A percentile compares a stretch with the other conserved stretches of the same genome.
Evolutionary conservation across 2,797 vertebrate genomes (phyloP).

Genomic region (Anguilla obscura): DNA sequence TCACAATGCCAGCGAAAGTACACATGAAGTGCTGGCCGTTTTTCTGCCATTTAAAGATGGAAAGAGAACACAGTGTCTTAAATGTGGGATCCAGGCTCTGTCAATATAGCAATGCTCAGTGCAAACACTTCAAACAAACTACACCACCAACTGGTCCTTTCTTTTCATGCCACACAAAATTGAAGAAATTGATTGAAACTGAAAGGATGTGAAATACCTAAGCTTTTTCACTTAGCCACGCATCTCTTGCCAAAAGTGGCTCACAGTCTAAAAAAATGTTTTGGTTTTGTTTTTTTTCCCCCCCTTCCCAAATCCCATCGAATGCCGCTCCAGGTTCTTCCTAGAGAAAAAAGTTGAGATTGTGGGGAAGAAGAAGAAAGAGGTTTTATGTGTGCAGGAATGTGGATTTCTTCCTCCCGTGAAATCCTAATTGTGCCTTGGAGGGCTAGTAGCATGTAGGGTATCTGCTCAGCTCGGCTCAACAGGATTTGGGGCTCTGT

Average conservation of each 20-base stretch:
- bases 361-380: slow-evolving; percentile 72
- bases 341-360: slow-evolving; percentile 76
- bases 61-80: slow-evolving; percentile 47
- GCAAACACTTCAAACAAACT: slow-evolving; percentile 69
- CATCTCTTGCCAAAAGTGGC: slow-evolving; percentile 69
- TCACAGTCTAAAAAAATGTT: slow-evolving; percentile 57
- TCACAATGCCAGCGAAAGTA: not conserved
- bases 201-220: slow-evolving; percentile 61
- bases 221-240: slow-evolving; percentile 56
- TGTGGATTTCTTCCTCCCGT: slow-evolving; percentile 81
- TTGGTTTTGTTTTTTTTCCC: slow-evolving; percentile 67
- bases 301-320: slow-evolving; percentile 71
- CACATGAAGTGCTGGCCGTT: slow-evolving; percentile 29
- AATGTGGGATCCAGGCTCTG: slow-evolving; percentile 32
- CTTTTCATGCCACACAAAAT: slow-evolving; percentile 67
- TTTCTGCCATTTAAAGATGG: slow-evolving; percentile 39
- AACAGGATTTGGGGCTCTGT: slow-evolving; percentile 82
- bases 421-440: slow-evolving; percentile 87
- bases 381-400: slow-evolving; percentile 80
- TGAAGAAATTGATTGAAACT: slow-evolving; percentile 73
- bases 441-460: slow-evolving; percentile 75
- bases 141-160: slow-evolving; percentile 57
- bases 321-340: slow-evolving; percentile 76
- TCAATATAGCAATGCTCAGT: slow-evolving; percentile 49
- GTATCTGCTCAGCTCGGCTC: slow-evolving; percentile 78